phyloP scores from a whole-genome alignment of 2,113 vertebrate species.

The Psephotus haematonotus region DNA sequence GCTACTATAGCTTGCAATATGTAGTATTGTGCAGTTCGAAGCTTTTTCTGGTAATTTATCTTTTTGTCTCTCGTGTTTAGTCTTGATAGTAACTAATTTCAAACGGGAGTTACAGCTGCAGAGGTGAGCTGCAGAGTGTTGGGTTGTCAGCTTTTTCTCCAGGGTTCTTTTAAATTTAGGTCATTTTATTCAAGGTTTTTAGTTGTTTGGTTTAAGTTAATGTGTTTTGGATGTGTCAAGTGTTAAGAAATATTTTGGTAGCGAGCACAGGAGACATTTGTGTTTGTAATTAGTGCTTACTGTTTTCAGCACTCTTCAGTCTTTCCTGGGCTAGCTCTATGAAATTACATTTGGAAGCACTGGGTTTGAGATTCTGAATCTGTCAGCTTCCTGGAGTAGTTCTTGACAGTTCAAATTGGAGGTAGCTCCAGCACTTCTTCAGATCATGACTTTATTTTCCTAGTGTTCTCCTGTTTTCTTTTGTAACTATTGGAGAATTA shows the following conservation, averaged over 20 bases:
- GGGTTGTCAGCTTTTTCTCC: not conserved
- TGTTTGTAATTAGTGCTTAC: not conserved
- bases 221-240: not conserved
- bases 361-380: not conserved
- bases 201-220: not conserved
- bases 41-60: not conserved
- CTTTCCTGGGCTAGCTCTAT: not conserved
- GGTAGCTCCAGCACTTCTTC: not conserved
- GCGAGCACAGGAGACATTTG: not conserved
- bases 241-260: not conserved
- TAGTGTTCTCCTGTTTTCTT: not conserved
- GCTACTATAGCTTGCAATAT: not conserved
- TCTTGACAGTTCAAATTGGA: not conserved
- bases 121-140: not conserved
- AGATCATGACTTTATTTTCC: not conserved
- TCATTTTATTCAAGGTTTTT: not conserved
- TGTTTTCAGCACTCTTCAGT: not conserved
- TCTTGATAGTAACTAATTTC: not conserved
- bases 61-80: not conserved
- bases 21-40: not conserved
- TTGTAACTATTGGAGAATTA: not conserved
- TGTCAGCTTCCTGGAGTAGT: not conserved
- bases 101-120: not conserved
- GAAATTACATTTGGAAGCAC: not conserved
- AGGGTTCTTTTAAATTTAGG: not conserved